Evolutionary conservation across 2,113 vertebrate species (phyloP), one percentile per base, ranked within the genome.

Genomic region (Heterotilapia buettikoferi): DNA sequence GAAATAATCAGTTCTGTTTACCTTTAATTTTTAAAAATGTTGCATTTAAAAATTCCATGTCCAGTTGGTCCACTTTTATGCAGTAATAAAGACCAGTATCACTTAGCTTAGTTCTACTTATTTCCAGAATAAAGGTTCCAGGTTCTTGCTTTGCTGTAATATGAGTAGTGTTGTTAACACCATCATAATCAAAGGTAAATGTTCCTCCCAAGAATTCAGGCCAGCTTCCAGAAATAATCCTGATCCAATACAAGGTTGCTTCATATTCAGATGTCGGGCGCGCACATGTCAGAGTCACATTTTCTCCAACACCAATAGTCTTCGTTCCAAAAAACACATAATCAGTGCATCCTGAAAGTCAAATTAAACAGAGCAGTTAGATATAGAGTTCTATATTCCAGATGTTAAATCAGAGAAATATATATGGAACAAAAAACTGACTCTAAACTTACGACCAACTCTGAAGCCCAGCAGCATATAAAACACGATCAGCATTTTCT

Each of bases 41-140:
- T 85, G 38, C 47, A 3, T 53, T 76, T 38, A 89, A 3, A 87
- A 91, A 82, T 3, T 2, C 45, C n/a, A 90, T 13, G 4, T 47
- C 4, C 4, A 43, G 16, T n/a, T 10, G 5, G 1, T 57, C 1
- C 7, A 52, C 10, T 83, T 63, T 31, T 8, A 80, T 13, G 47
- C 92, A 93, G 87, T 79, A 93, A 53, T 93, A 93, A 71, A 91
- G 6, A 57, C 80, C 94, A 45, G 88, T 63, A 40, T 94, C 91
- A 7, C 21, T 90, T 1, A 7, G 19, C 19, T 57, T 3, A 73
- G 87, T 5, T 79, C 50, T 2, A 8, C 24, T 50, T 29, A 95
- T 85, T 24, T 82, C 31, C n/a, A 94, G 81, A 6, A 82, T 11
- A 90, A 94, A 95, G 2, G 16, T 47, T 76, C 66, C 85, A 52